Conservation (phyloP, 2,888 invertebrate species). For the Cecidostiba fungosa region DNA sequence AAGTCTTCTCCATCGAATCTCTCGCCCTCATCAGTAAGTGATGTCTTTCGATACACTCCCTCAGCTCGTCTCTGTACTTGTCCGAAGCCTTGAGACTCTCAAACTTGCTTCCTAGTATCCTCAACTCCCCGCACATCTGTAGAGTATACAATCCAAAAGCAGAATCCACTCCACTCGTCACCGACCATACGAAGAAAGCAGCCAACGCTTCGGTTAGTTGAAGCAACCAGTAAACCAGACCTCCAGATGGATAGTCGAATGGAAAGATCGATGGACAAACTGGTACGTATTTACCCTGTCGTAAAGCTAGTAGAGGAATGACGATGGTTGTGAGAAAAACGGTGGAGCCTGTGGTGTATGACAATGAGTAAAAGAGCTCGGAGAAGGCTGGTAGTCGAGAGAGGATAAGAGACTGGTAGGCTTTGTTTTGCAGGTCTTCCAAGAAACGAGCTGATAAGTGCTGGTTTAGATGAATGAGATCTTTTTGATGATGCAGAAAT, state of each 20-base stretch:
- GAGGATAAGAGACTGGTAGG: no score
- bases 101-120: neutral
- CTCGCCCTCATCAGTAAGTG: no score
- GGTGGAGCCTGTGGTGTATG: neutral
- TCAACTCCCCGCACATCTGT: slow-evolving; percentile 66
- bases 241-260: slow-evolving; percentile 57
- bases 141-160: slow-evolving; percentile 69
- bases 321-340: neutral
- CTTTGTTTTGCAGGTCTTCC: no score
- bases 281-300: slow-evolving; percentile 53
- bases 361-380: neutral
- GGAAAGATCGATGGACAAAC: slow-evolving; percentile 64
- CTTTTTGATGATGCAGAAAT: slow-evolving; percentile 20
- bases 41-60: no score
- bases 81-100: neutral
- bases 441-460: neutral
- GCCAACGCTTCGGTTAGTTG: neutral
- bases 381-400: neutral
- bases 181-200: slow-evolving; percentile 6
- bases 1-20: slow-evolving; percentile 50
- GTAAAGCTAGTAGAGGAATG: neutral
- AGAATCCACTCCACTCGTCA: slow-evolving; percentile 64
- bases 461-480: slow-evolving; percentile 24
- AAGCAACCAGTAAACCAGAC: slow-evolving; percentile 20
- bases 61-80: no score